Evolutionary conservation across 2,888 invertebrate genomes (phyloP).

Genomic region (Myathropa florea): DNA sequence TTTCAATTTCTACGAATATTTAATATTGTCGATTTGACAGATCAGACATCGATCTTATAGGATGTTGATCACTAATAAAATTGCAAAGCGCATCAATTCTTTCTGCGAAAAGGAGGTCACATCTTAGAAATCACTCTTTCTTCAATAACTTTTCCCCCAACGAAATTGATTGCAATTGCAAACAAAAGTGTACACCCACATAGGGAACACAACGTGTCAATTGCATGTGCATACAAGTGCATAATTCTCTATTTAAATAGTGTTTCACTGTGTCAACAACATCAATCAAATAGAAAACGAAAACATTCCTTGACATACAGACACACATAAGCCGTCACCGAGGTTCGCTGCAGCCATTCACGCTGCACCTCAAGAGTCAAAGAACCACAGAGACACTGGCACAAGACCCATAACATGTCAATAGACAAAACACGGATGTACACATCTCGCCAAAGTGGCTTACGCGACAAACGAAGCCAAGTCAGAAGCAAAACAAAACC

Average conservation of each 20-base stretch:
- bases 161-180: conserved; percentile 44
- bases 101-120: conserved; percentile 36
- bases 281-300: conserved; percentile 71
- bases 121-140: conserved; percentile 3
- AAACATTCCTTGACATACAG: conserved; percentile 68
- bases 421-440: conserved; percentile 70
- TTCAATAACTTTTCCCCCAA: conserved; percentile 53
- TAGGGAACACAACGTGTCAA: conserved; percentile 37
- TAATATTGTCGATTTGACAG: too few relatives aligned
- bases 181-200: conserved; percentile 62
- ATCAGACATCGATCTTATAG: too few relatives aligned
- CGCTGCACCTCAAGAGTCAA: conserved; percentile 53
- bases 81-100: neutral
- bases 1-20: too few relatives aligned
- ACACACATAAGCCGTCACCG: conserved; percentile 46
- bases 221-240: conserved; percentile 43
- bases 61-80: neutral
- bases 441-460: conserved; percentile 52
- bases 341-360: conserved; percentile 28
- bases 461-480: conserved; percentile 53
- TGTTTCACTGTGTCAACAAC: conserved; percentile 68
- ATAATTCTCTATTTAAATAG: conserved; percentile 63
- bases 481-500: conserved; percentile 10
- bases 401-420: conserved; percentile 59
- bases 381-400: conserved; percentile 54